Conservation (phyloP, 2,113 vertebrate species). For the Cettia cetti region DNA sequence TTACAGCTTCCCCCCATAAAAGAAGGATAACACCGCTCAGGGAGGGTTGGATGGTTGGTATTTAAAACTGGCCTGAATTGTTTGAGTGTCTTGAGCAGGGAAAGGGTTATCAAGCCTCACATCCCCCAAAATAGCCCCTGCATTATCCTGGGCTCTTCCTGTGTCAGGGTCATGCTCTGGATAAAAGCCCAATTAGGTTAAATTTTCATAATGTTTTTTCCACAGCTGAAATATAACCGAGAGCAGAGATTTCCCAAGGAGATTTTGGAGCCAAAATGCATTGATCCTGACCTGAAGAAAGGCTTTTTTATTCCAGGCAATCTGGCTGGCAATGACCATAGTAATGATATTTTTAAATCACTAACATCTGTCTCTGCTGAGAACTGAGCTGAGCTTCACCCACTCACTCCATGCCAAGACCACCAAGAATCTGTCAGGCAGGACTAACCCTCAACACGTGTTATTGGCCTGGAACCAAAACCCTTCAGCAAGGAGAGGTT, state of each 20-base stretch:
- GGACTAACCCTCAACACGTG: not conserved
- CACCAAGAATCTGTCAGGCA: conserved; percentile 16
- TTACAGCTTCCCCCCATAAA: not conserved
- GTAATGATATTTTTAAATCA: not conserved
- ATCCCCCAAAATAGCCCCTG: not conserved
- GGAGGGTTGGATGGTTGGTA: not conserved
- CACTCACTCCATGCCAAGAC: not conserved
- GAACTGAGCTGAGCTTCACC: not conserved
- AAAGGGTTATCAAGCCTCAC: not conserved
- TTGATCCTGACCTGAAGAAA: not conserved
- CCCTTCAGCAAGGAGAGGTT: not conserved
- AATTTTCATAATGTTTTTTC: not conserved
- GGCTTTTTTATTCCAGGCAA: not conserved
- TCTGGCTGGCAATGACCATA: not conserved
- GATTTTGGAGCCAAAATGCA: not conserved
- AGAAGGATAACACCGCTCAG: accelerated
- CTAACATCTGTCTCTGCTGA: not conserved
- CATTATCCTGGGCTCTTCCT: not conserved
- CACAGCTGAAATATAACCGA: not conserved
- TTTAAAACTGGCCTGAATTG: not conserved
- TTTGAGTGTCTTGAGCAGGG: not conserved
- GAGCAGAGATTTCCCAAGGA: not conserved
- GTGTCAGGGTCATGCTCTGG: not conserved
- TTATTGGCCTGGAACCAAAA: not conserved
- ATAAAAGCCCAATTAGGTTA: not conserved